Percentiles rank a stretch among this genome's conserved stretches.
Evolutionary conservation across 2,888 invertebrate species (phyloP).

Genomic region (Euphydryas editha): DNA sequence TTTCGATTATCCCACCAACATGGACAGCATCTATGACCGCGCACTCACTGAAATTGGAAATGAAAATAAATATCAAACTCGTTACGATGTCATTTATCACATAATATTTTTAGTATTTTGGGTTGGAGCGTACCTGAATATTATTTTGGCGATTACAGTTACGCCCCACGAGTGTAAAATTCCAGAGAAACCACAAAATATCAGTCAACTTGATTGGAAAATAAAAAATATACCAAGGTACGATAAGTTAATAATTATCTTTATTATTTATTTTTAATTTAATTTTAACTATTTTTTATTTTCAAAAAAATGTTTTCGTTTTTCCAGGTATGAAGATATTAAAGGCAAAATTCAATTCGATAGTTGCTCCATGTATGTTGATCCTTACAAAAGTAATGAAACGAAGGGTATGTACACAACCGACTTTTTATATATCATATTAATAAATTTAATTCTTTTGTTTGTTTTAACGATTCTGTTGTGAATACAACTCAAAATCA

Average conservation of each 20-base stretch:
- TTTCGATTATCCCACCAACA: slow-evolving; percentile 33
- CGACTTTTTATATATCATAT: slow-evolving; percentile 2
- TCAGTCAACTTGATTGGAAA: slow-evolving; percentile 64
- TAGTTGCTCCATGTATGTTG: slow-evolving; percentile 53
- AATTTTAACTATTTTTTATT: slow-evolving; percentile 2
- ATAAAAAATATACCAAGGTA: slow-evolving; percentile 58
- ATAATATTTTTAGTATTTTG: slow-evolving; percentile 62
- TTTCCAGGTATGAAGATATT: slow-evolving; percentile 45
- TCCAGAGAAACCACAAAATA: slow-evolving; percentile 58
- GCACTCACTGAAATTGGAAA: slow-evolving; percentile 62
- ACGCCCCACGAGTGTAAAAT: slow-evolving; percentile 72
- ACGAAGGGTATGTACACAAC: slow-evolving; percentile 48
- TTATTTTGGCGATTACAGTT: slow-evolving; percentile 68
- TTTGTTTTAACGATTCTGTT: too few relatives aligned
- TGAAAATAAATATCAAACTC: slow-evolving; percentile 71
- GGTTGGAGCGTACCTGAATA: slow-evolving; percentile 68
- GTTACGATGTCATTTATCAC: slow-evolving; percentile 69
- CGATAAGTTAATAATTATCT: slow-evolving; percentile 43
- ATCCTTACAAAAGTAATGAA: slow-evolving; percentile 46
- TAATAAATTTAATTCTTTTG: not conserved
- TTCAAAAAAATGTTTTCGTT: slow-evolving; percentile 11
- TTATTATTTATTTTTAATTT: not conserved
- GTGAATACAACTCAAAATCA: too few relatives aligned
- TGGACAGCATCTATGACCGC: slow-evolving; percentile 60
- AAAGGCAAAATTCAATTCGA: slow-evolving; percentile 49